phyloP scores from a whole-genome alignment of 2,797 vertebrate genomes.

The Sylvia borin region DNA sequence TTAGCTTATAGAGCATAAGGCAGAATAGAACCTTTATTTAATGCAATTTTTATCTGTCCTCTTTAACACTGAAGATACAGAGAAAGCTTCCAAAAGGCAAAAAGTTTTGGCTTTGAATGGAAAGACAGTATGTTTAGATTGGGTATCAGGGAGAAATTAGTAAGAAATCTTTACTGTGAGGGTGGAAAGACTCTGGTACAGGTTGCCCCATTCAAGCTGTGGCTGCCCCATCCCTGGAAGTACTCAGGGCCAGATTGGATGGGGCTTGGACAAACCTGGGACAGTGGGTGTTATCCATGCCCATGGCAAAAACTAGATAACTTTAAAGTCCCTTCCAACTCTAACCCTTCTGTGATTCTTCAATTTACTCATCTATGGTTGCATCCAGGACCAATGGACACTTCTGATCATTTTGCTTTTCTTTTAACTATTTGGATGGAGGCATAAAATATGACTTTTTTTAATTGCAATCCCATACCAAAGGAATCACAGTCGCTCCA shows the following conservation, averaged over 20 bases:
- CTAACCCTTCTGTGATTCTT: neutral
- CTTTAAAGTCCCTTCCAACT: neutral
- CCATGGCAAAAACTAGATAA: neutral
- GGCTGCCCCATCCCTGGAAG: neutral
- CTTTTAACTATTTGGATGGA: neutral
- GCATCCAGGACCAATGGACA: neutral
- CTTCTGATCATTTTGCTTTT: neutral
- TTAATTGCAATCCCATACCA: too few species aligned
- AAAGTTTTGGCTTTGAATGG: neutral
- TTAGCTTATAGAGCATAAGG: neutral
- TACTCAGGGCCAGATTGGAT: neutral
- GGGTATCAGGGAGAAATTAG: neutral
- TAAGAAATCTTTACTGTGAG: neutral
- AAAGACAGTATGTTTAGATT: neutral
- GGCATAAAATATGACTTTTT: neutral
- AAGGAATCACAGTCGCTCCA: neutral
- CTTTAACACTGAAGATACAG: neutral
- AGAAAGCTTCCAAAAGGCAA: neutral
- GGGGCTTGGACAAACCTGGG: neutral
- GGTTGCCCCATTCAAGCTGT: neutral
- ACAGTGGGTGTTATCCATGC: neutral
- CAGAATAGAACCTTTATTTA: neutral
- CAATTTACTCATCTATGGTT: accelerated
- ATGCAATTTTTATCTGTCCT: neutral
- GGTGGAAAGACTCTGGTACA: neutral